Evolutionary conservation across 1,140 invertebrate species (phyloP).

Genomic region (Drosophila kurseongensis): DNA sequence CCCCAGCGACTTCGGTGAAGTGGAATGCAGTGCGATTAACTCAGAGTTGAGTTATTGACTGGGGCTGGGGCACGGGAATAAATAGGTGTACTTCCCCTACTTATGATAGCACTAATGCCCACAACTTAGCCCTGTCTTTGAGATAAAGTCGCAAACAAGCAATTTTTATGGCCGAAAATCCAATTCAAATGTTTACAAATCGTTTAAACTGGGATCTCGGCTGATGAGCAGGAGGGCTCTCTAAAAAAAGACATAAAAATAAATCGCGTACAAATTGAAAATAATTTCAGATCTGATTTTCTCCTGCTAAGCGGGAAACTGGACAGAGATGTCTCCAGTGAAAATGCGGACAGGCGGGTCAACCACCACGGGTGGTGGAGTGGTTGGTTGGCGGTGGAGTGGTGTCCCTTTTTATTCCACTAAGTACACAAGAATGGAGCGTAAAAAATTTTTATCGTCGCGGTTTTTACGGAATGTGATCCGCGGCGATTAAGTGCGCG

Average conservation of each 20-base stretch:
- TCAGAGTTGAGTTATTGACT: conserved; percentile 16
- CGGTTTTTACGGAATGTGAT: conserved; percentile 84
- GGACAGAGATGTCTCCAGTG: conserved; percentile 64
- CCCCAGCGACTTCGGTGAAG: conserved; percentile 45
- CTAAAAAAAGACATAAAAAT: conserved; percentile 80
- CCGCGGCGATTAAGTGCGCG: conserved; percentile 83
- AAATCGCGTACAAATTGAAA: conserved; percentile 85
- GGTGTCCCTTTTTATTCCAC: conserved; percentile 73
- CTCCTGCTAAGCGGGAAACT: conserved; percentile 55
- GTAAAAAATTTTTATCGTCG: conserved; percentile 84
- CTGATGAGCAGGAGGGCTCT: conserved; percentile 16
- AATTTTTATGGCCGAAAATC: conserved; percentile 79
- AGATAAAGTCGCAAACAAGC: conserved; percentile 78
- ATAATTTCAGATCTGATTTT: conserved; percentile 84
- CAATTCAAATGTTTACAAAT: conserved; percentile 84
- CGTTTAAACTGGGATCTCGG: conserved; percentile 65
- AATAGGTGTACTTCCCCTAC: conserved; percentile 64
- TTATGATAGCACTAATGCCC: conserved; percentile 56
- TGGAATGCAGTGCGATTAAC: conserved; percentile 74
- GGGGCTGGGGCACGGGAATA: conserved; percentile 26
- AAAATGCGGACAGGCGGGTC: conserved; percentile 74
- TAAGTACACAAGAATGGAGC: conserved; percentile 82
- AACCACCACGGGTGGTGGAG: conserved; percentile 50
- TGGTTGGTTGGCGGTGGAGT: background rate
- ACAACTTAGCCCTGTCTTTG: conserved; percentile 54